Base-by-base conservation (phyloP, 2,888 invertebrate species). In the Silvanus unidentatus region DNA sequence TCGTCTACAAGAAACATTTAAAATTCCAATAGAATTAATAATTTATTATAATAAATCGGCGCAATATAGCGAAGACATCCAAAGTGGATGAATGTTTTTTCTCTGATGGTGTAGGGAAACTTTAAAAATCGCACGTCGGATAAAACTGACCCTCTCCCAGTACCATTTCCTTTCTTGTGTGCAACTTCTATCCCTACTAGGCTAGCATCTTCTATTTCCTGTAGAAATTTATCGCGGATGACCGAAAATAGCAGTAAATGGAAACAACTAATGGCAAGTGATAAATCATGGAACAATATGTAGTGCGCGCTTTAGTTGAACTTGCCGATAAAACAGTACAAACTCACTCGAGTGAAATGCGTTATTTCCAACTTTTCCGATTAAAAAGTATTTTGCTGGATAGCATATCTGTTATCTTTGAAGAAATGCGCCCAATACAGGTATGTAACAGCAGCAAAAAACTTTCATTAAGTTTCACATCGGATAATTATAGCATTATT, bases 241-340 rank as follows among this genome's bases (percentile, higher is more conserved):
- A 51, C 40, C 52, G 53, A 52, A 54, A 57, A 56, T 57, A 53
- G 57, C 60, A 59, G 55, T 57, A 60, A 59, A 60, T 62, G 60
- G 59, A 60, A 60, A 62, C 59, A 62, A 59, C 62, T 62, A 64
- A 62, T 61, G 57, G 62, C 52, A 52, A 57, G 55, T 53, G 57
- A 64, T 64, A 64, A 62, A 64, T 64, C 62, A 64, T 58, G 54
- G 53, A 54, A 57, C 59, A 62, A 62, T 62, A 62, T 59, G 54
- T 57, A 37, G 37, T 57, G 57, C 49, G 54, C 52, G 49, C 52
- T 50, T 50, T 46, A 43, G 55, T 51, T 55, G 47, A 48, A 41
- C 43, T 41, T 42, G 46, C 49, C 48, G 59, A 60, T 62, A 60
- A 62, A 60, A 57, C 57, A 58, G 59, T 54, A 48, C 54, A 54